Evolutionary conservation across 2,797 vertebrate species (phyloP).

Genomic region (Aythya fuligula): DNA sequence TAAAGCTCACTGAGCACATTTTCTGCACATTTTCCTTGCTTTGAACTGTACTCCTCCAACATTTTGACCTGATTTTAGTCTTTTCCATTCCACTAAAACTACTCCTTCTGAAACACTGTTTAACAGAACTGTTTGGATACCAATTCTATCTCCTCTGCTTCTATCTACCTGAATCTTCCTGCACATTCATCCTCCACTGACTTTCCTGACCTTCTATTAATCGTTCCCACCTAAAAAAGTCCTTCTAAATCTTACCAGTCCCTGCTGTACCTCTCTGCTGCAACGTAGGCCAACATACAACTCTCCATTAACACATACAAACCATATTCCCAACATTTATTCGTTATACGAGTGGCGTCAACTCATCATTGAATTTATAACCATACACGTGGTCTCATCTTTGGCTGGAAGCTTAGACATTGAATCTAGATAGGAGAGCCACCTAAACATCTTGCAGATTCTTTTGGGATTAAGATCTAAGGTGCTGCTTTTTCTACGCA

Average conservation of each 20-base stretch:
- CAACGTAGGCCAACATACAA: neutral
- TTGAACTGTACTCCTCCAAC: neutral
- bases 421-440: neutral
- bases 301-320: neutral
- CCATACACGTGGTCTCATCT: neutral
- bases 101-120: neutral
- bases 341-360: neutral
- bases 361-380: neutral
- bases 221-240: accelerated
- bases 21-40: neutral
- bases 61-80: neutral
- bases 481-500: neutral
- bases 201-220: neutral
- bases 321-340: neutral
- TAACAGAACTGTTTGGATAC: neutral
- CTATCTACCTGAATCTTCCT: neutral
- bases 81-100: neutral
- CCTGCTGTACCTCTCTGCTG: neutral
- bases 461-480: neutral
- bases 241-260: neutral
- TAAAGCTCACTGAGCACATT: neutral
- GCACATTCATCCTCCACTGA: neutral
- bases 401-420: neutral
- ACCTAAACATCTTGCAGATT: neutral
- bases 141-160: neutral